Percentiles rank a stretch among this genome's conserved stretches.
phyloP scores from a whole-genome alignment of 2,888 invertebrate species.

The Villa cingulata region DNA sequence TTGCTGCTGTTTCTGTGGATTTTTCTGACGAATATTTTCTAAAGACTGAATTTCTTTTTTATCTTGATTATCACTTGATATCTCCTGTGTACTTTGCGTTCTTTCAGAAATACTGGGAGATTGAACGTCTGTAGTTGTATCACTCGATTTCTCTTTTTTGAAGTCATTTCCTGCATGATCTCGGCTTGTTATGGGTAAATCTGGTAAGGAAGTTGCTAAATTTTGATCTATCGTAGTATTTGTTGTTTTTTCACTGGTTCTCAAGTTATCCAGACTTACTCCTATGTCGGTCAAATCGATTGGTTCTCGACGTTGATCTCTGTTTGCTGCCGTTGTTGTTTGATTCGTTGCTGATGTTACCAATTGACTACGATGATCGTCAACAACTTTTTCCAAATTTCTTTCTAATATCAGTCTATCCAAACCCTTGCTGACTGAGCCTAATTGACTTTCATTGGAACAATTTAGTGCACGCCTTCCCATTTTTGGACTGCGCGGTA shows the following conservation, averaged over 20 bases:
- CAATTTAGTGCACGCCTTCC: conserved; percentile 39
- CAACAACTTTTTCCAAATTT: conserved; percentile 26
- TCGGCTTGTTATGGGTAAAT: conserved; percentile 34
- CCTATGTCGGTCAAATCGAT: conserved; percentile 44
- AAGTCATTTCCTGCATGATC: conserved; percentile 30
- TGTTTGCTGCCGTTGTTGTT: conserved; percentile 29
- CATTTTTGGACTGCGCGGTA: conserved; percentile 43
- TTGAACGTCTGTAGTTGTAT: conserved; percentile 19
- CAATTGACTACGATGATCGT: conserved; percentile 18
- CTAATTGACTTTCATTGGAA: conserved; percentile 14
- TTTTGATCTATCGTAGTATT: conserved; percentile 24
- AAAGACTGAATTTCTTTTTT: conserved; percentile 25
- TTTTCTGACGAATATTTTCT: conserved; percentile 3
- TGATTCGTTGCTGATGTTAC: not conserved
- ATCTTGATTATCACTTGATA: conserved; percentile 19
- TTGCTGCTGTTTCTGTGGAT: conserved; percentile 12
- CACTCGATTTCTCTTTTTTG: conserved; percentile 15
- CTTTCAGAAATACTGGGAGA: conserved; percentile 30
- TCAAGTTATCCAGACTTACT: conserved; percentile 41
- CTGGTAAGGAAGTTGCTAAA: conserved; percentile 48
- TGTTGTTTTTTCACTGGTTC: conserved; percentile 33
- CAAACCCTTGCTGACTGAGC: conserved; percentile 25
- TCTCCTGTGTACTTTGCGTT: conserved; percentile 34
- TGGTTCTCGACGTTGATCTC: conserved; percentile 49
- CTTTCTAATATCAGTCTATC: conserved; percentile 25